Conservation (phyloP, 2,888 invertebrate genomes). For the Dascillus cervinus region DNA sequence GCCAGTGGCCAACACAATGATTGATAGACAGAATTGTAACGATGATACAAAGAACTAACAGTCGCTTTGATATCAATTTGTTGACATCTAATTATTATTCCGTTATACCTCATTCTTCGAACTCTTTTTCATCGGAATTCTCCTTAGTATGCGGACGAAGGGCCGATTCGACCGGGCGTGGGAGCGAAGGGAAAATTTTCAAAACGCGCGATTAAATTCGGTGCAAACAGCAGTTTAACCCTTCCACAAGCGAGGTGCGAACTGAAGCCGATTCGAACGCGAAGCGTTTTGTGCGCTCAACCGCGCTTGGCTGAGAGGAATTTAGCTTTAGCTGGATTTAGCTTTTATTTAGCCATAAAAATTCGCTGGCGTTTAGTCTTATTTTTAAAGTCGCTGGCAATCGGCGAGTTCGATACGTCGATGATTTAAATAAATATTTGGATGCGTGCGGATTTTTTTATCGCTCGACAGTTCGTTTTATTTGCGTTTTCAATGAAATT, state of each 20-base stretch:
- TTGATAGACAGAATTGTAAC: too few species aligned
- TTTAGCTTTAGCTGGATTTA: conserved; percentile 28
- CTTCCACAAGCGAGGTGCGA: conserved; percentile 27
- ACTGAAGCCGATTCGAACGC: conserved; percentile 24
- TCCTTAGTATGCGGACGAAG: too few species aligned
- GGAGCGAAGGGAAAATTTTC: too few species aligned
- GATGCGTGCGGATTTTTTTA: conserved; percentile 2
- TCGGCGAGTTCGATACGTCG: conserved; percentile 5
- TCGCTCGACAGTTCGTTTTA: conserved; percentile 1
- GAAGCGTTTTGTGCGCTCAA: conserved; percentile 24
- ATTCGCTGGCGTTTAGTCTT: conserved; percentile 20
- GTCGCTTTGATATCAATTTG: too few species aligned
- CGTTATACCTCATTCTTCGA: too few species aligned
- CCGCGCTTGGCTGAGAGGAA: conserved; percentile 29
- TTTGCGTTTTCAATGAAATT: neutral
- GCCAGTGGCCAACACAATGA: too few species aligned
- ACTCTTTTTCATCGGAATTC: too few species aligned
- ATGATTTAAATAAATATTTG: conserved; percentile 12
- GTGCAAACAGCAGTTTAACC: conserved; percentile 27
- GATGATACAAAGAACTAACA: too few species aligned
- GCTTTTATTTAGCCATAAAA: conserved; percentile 30
- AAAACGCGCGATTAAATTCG: too few species aligned
- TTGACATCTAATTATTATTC: too few species aligned
- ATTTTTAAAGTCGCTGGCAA: conserved; percentile 14
- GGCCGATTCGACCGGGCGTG: too few species aligned